A percentile compares a stretch with the other conserved stretches of the same genome.
phyloP scores from a whole-genome alignment of 2,888 invertebrate genomes.

The Molorchus minor region DNA sequence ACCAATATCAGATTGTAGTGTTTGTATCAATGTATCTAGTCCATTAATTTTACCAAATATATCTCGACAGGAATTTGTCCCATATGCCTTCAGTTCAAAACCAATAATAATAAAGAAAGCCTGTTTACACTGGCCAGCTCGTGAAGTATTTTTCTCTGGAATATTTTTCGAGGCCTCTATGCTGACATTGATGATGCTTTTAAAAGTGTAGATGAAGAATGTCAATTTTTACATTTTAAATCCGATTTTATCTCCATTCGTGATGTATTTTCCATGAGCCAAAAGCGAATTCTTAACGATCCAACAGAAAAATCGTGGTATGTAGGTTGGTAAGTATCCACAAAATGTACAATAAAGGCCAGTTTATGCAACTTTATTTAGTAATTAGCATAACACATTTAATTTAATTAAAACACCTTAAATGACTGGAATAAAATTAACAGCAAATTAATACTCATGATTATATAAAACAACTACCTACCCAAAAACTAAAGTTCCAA shows the following conservation, averaged over 20 bases:
- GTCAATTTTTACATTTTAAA: constrained; percentile 88
- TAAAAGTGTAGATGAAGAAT: constrained; percentile 79
- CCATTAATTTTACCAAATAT: constrained; percentile 76
- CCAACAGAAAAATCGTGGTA: constrained; percentile 81
- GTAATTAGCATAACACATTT: too few relatives aligned
- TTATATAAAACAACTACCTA: too few relatives aligned
- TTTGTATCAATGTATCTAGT: constrained; percentile 75
- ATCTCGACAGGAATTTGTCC: constrained; percentile 73
- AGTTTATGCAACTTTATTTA: too few relatives aligned
- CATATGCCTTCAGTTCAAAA: constrained; percentile 79
- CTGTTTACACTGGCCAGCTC: constrained; percentile 80
- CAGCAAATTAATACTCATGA: too few relatives aligned
- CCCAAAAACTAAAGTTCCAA: too few relatives aligned
- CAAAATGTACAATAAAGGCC: too few relatives aligned
- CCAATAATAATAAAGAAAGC: constrained; percentile 84
- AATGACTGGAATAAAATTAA: too few relatives aligned
- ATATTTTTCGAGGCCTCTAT: constrained; percentile 76
- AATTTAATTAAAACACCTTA: too few relatives aligned
- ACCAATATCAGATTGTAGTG: constrained; percentile 82
- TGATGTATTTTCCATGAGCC: constrained; percentile 82
- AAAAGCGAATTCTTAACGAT: constrained; percentile 70
- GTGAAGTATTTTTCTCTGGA: constrained; percentile 71
- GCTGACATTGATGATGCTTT: constrained; percentile 74
- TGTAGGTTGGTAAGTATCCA: constrained; percentile 80
- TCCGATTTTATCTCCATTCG: constrained; percentile 79